A percentile compares a stretch with the other conserved stretches of the same genome.
Evolutionary conservation across 2,113 vertebrate species (phyloP).

Genomic region (Pycnonotus jocosus): DNA sequence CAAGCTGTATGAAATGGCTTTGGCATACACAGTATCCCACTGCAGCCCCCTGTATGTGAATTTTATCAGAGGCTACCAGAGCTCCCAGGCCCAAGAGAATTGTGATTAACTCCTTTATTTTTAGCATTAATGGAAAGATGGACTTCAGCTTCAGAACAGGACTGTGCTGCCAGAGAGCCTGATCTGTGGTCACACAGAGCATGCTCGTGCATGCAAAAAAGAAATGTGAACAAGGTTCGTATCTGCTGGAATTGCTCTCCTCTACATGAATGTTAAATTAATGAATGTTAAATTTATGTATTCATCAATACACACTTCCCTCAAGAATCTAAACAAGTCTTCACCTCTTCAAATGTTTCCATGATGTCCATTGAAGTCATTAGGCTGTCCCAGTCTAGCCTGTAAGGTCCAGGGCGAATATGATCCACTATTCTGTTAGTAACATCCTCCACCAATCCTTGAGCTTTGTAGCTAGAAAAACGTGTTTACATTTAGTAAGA

Average conservation of each 20-base stretch:
- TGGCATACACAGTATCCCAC: not conserved
- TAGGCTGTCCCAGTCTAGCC: constrained; percentile 81
- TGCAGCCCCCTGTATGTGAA: not conserved
- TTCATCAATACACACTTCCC: not conserved
- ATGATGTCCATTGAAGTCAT: constrained; percentile 85
- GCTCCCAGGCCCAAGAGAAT: not conserved
- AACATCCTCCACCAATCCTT: constrained; percentile 76
- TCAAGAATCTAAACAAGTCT: not conserved
- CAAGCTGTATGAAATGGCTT: not conserved
- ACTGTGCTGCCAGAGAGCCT: not conserved
- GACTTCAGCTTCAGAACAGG: not conserved
- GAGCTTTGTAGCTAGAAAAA: constrained; percentile 79
- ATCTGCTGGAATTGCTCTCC: not conserved
- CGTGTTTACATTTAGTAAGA: not conserved
- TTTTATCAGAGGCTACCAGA: not conserved
- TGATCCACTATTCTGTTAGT: constrained; percentile 76
- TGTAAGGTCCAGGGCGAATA: constrained; percentile 80
- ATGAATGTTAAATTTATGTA: not conserved
- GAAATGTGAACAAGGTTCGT: not conserved
- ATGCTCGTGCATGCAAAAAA: accelerated
- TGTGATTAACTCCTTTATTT: not conserved
- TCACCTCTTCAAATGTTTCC: constrained; percentile 78
- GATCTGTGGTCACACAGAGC: not conserved
- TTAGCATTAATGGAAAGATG: not conserved
- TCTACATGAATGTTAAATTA: not conserved